A percentile compares a stretch with the other conserved stretches of the same genome.
phyloP scores from a whole-genome alignment of 2,888 invertebrate genomes.

The Dasysyrphus albostriatus region DNA sequence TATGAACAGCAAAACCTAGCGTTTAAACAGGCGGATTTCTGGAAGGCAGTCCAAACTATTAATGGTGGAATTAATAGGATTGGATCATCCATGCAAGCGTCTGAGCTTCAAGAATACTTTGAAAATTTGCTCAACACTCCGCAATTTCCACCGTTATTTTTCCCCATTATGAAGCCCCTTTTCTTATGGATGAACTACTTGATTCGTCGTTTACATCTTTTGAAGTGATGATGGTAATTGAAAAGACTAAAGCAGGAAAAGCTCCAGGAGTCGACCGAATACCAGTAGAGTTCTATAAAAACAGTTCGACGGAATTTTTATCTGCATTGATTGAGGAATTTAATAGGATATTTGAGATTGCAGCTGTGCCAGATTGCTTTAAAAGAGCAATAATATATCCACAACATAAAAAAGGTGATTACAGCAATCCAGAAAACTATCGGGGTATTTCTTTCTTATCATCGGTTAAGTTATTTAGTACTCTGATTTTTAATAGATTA shows the following conservation, averaged over 20 bases:
- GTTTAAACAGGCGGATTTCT: slow-evolving; percentile 5
- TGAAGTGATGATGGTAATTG: too few relatives aligned
- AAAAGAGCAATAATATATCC: slow-evolving; percentile 21
- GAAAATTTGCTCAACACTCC: slow-evolving; percentile 13
- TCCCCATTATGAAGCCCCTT: slow-evolving; percentile 7
- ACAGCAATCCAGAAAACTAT: slow-evolving; percentile 17
- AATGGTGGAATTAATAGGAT: slow-evolving; percentile 11
- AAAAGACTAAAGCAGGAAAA: too few relatives aligned
- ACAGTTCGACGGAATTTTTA: slow-evolving; percentile 19
- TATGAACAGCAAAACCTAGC: neutral
- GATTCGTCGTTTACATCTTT: too few relatives aligned
- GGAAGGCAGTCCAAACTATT: slow-evolving; percentile 29
- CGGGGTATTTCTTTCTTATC: slow-evolving; percentile 8
- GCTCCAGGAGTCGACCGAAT: neutral
- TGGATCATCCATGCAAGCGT: slow-evolving; percentile 2
- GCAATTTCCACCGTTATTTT: slow-evolving; percentile 2
- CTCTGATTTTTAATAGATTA: neutral
- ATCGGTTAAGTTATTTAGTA: slow-evolving; percentile 5
- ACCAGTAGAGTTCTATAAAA: neutral
- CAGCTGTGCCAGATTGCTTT: neutral
- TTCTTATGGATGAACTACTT: too few relatives aligned
- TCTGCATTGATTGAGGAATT: too few relatives aligned
- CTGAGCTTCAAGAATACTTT: slow-evolving; percentile 21
- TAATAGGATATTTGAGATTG: too few relatives aligned
- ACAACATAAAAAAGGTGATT: neutral